Percentiles rank a stretch among this genome's conserved stretches.
phyloP scores from a whole-genome alignment of 2,113 vertebrate species.

The Pygoscelis antarcticus region DNA sequence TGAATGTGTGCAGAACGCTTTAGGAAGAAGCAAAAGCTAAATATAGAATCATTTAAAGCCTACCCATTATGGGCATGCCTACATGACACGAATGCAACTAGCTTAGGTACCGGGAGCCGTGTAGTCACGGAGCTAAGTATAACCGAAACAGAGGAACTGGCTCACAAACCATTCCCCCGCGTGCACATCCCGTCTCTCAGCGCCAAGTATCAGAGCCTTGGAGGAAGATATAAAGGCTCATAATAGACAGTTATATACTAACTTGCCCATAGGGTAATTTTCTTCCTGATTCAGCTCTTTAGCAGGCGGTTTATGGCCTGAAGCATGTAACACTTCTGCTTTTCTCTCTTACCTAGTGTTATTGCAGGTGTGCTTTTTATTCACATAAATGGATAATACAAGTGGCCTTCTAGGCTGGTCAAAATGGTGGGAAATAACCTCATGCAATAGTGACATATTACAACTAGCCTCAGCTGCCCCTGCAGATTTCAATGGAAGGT shows the following conservation, averaged over 20 bases:
- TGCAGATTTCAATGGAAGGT: not conserved
- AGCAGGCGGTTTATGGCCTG: not conserved
- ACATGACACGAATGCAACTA: not conserved
- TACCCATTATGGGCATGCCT: slow-evolving; percentile 55
- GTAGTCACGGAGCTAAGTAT: slow-evolving; percentile 37
- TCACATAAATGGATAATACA: not conserved
- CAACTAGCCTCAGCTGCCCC: not conserved
- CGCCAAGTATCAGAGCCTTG: slow-evolving; percentile 22
- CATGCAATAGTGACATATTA: not conserved
- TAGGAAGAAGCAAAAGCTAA: slow-evolving; percentile 47
- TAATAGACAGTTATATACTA: not conserved
- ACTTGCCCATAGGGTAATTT: slow-evolving; percentile 7
- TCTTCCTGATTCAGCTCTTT: not conserved
- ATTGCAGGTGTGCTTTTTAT: not conserved
- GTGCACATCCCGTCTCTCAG: slow-evolving; percentile 30
- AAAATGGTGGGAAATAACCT: not conserved
- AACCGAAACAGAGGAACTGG: slow-evolving; percentile 35
- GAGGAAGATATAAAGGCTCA: slow-evolving; percentile 8
- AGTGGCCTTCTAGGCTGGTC: not conserved
- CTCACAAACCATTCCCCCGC: not conserved
- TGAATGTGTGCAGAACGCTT: not conserved
- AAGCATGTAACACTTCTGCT: not conserved
- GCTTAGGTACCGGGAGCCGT: not conserved
- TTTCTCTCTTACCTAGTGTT: not conserved
- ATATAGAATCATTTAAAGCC: slow-evolving; percentile 46